Percentiles rank a stretch among this genome's conserved stretches.
These are phyloP conservation scores for Cremastobaeus sp. DNA, from an alignment of 2,888 invertebrate species.

Conservation along the genomic window DNA sequence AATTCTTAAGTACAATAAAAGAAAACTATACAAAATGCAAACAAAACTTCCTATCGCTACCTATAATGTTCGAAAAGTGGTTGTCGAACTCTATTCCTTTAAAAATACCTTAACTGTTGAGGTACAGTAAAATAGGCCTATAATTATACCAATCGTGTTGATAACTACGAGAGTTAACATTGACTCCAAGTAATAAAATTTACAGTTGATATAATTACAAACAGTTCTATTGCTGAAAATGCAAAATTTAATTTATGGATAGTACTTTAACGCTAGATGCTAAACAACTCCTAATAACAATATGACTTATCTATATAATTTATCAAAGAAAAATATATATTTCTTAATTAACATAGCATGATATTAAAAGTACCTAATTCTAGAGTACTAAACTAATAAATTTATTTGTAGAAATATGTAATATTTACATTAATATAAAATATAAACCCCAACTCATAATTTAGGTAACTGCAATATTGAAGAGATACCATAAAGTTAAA, in stretches of 20 bases:
- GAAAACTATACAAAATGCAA: conserved; percentile 21
- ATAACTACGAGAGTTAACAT: too few relatives aligned
- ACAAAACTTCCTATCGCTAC: conserved; percentile 1
- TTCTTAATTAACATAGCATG: conserved; percentile 7
- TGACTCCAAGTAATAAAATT: too few relatives aligned
- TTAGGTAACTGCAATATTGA: too few relatives aligned
- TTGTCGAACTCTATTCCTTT: background rate
- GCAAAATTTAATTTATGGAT: conserved; percentile 24
- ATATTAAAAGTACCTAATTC: conserved; percentile 6
- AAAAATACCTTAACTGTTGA: too few relatives aligned
- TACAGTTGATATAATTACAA: too few relatives aligned
- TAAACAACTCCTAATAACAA: conserved; percentile 4
- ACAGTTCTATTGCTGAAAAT: conserved; percentile 20
- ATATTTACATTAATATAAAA: too few relatives aligned
- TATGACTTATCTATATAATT: background rate
- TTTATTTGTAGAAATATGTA: too few relatives aligned
- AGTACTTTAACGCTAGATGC: conserved; percentile 9
- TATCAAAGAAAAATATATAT: background rate
- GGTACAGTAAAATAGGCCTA: too few relatives aligned
- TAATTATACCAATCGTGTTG: too few relatives aligned
- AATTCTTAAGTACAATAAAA: conserved; percentile 37
- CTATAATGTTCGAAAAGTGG: background rate
- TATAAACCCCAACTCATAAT: too few relatives aligned
- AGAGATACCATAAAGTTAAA: too few relatives aligned
- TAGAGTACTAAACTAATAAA: conserved; percentile 12